These are phyloP conservation scores for Drosophila kikkawai DNA, from an alignment of 1,140 invertebrate species.

Conservation along the genomic window DNA sequence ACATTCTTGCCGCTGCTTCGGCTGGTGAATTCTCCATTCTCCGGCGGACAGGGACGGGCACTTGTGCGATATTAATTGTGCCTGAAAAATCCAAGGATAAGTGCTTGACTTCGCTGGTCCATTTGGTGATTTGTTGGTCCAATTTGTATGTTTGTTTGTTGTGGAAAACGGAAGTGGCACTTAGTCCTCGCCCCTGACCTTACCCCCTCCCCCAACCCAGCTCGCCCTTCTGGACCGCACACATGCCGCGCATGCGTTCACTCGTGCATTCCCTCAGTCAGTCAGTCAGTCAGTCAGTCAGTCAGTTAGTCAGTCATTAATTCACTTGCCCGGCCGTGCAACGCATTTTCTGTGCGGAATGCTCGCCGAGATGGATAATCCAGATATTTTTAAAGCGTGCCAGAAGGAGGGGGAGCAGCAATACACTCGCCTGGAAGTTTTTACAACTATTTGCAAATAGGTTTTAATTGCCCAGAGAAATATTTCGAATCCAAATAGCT, in stretches of 20 bases:
- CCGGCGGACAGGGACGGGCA: slow-evolving; percentile 35
- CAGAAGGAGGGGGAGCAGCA: neutral
- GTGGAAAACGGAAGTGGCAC: slow-evolving; percentile 57
- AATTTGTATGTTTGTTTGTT: slow-evolving; percentile 26
- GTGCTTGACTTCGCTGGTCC: slow-evolving; percentile 29
- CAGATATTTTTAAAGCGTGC: slow-evolving; percentile 39
- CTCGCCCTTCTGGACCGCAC: slow-evolving; percentile 29
- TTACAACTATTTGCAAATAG: slow-evolving; percentile 25
- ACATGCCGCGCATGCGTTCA: slow-evolving; percentile 49
- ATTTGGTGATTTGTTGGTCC: slow-evolving; percentile 28
- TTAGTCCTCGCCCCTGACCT: slow-evolving; percentile 30
- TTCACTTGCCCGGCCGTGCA: slow-evolving; percentile 18
- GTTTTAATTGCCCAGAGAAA: slow-evolving; percentile 27
- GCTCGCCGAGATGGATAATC: slow-evolving; percentile 24
- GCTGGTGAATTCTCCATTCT: neutral
- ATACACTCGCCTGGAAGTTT: slow-evolving; percentile 12
- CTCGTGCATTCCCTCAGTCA: slow-evolving; percentile 19
- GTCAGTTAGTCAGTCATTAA: slow-evolving; percentile 1
- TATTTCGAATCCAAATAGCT: slow-evolving; percentile 10
- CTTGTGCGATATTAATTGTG: slow-evolving; percentile 66
- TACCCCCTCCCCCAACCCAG: neutral
- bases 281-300: slow-evolving; percentile 14
- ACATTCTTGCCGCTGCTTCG: neutral
- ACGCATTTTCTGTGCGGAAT: slow-evolving; percentile 25
- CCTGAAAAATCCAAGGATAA: slow-evolving; percentile 41